These are phyloP conservation scores for Bufo gargarizans DNA, from an alignment of 2,113 vertebrate species.

Conservation along the genomic window DNA sequence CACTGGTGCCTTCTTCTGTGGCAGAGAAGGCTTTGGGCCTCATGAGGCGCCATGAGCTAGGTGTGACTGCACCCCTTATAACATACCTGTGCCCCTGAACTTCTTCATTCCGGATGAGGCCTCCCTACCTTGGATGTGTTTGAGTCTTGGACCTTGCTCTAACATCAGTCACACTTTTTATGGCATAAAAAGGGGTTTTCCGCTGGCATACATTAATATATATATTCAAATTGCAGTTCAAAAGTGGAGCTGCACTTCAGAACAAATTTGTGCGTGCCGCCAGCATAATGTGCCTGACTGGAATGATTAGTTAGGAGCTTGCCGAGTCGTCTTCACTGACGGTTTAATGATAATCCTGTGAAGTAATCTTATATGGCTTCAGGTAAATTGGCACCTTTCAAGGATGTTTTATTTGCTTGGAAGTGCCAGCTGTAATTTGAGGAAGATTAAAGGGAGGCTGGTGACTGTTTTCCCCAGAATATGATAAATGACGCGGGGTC, in stretches of 20 bases:
- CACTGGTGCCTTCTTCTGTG: background rate
- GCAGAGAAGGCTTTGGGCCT: background rate
- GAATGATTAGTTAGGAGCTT: background rate
- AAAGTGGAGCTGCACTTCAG: background rate
- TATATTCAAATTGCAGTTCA: background rate
- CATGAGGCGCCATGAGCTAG: too few relatives aligned
- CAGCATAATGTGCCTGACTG: slow-evolving; percentile 2
- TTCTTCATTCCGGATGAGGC: background rate
- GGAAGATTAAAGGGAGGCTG: background rate
- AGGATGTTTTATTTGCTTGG: background rate
- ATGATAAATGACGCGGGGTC: background rate
- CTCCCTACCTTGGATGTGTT: background rate
- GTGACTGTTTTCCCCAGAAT: background rate
- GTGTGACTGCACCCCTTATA: background rate
- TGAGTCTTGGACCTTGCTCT: background rate
- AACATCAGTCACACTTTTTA: too few relatives aligned
- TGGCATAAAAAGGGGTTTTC: background rate
- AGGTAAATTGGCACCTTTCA: slow-evolving; percentile 21
- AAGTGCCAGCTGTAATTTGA: slow-evolving; percentile 6
- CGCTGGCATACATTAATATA: background rate
- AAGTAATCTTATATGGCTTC: slow-evolving; percentile 2
- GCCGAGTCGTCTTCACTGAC: background rate
- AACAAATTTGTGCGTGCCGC: background rate
- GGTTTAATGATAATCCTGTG: slow-evolving; percentile 30
- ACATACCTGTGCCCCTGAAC: background rate